Evolutionary conservation across 2,113 vertebrate species (phyloP).

Genomic region (Bolborhynchus lineola): DNA sequence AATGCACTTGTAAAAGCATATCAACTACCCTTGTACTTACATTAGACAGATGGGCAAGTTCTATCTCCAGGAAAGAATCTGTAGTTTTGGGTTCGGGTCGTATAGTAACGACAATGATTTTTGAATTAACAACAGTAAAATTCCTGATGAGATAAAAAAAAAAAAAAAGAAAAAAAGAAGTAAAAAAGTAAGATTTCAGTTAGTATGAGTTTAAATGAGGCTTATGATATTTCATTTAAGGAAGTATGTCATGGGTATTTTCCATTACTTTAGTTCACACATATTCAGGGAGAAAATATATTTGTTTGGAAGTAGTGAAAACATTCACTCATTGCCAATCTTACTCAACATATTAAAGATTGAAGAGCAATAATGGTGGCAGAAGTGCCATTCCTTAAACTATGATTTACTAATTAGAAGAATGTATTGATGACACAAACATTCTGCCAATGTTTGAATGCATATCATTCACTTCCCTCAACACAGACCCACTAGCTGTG

Average conservation of each 20-base stretch:
- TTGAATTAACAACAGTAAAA: slow-evolving; percentile 95
- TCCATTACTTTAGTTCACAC: not conserved
- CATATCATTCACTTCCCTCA: not conserved
- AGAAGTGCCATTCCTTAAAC: not conserved
- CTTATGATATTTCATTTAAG: not conserved
- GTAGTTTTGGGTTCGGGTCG: slow-evolving; percentile 90
- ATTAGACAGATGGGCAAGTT: slow-evolving; percentile 93
- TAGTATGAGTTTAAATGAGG: not conserved
- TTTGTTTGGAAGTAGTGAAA: not conserved
- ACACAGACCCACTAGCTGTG: not conserved
- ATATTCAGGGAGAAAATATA: not conserved
- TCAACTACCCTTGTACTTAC: slow-evolving; percentile 78
- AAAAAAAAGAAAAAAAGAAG: not conserved
- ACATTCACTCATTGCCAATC: not conserved
- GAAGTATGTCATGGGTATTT: not conserved
- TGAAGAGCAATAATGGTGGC: not conserved
- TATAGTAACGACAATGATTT: slow-evolving; percentile 97
- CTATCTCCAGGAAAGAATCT: slow-evolving; percentile 92
- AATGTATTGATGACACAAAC: not conserved
- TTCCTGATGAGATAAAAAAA: slow-evolving; percentile 76
- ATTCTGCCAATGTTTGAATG: slow-evolving; percentile 14
- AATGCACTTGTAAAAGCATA: not conserved
- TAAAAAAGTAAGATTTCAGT: not conserved
- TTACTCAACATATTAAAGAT: not conserved
- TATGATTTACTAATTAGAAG: not conserved